These are phyloP conservation scores for Agrotis puta DNA, from an alignment of 2,888 invertebrate genomes.

Conservation along the genomic window DNA sequence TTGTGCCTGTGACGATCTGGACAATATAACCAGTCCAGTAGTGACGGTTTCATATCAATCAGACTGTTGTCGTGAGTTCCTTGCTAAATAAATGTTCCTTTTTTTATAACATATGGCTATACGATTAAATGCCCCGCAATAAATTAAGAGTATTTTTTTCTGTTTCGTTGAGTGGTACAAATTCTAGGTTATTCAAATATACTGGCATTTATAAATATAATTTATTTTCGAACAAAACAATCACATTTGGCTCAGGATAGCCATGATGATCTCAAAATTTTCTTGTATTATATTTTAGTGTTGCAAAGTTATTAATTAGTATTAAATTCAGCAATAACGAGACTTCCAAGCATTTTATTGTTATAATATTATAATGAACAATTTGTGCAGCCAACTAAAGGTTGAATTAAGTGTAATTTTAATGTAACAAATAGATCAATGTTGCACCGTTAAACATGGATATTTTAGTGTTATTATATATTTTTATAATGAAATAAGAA, in stretches of 20 bases:
- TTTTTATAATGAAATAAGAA: constrained; percentile 85
- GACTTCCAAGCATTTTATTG: constrained; percentile 58
- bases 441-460: constrained; percentile 84
- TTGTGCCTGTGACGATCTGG: constrained; percentile 55
- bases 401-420: constrained; percentile 72
- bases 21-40: constrained; percentile 57
- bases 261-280: constrained; percentile 63
- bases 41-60: constrained; percentile 53
- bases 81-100: constrained; percentile 55
- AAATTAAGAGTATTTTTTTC: constrained; percentile 29
- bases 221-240: constrained; percentile 20
- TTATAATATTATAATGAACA: constrained; percentile 35
- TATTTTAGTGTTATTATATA: constrained; percentile 88
- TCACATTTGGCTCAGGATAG: constrained; percentile 45
- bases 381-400: constrained; percentile 65
- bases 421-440: constrained; percentile 81
- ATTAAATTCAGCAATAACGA: constrained; percentile 58
- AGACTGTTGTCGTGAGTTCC: constrained; percentile 50
- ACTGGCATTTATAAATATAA: constrained; percentile 19
- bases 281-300: constrained; percentile 56
- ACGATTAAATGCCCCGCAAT: not conserved
- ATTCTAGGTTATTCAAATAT: constrained; percentile 1
- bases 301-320: constrained; percentile 54
- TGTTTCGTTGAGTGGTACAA: not conserved
- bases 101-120: constrained; percentile 30